phyloP scores from a whole-genome alignment of 1,140 invertebrate genomes.

The Pseudomyrmex sp. region DNA sequence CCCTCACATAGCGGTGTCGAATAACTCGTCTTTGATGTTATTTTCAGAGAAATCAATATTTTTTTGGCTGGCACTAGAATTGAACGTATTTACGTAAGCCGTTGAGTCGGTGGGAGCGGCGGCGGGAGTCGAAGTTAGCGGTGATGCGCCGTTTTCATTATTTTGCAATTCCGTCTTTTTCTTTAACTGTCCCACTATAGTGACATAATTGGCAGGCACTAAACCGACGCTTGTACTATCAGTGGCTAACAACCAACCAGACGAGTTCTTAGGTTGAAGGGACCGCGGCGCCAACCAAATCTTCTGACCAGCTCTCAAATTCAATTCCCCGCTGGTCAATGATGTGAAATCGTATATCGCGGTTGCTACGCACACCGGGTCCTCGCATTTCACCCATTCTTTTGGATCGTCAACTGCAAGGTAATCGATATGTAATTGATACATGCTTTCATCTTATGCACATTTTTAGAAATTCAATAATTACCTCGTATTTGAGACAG shows the following conservation, averaged over 20 bases:
- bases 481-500: constrained; percentile 83
- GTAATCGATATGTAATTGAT: constrained; percentile 13
- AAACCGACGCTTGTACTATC: constrained; percentile 90
- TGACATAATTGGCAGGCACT: constrained; percentile 93
- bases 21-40: constrained; percentile 45
- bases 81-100: background rate
- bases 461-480: background rate
- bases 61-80: constrained; percentile 3
- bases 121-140: constrained; percentile 11
- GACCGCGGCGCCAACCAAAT: constrained; percentile 93
- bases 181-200: constrained; percentile 77
- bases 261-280: constrained; percentile 90
- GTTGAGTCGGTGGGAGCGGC: background rate
- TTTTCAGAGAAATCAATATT: constrained; percentile 22
- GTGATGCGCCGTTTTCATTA: background rate
- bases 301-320: constrained; percentile 91
- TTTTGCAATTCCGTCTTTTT: constrained; percentile 74
- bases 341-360: constrained; percentile 92
- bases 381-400: constrained; percentile 87
- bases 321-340: constrained; percentile 90
- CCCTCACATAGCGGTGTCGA: background rate
- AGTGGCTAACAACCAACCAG: constrained; percentile 91
- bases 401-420: constrained; percentile 73
- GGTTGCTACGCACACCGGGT: constrained; percentile 89
- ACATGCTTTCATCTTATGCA: background rate